Evolutionary conservation across 2,888 invertebrate genomes (phyloP).

Genomic region (Leptopilina drosophilae): DNA sequence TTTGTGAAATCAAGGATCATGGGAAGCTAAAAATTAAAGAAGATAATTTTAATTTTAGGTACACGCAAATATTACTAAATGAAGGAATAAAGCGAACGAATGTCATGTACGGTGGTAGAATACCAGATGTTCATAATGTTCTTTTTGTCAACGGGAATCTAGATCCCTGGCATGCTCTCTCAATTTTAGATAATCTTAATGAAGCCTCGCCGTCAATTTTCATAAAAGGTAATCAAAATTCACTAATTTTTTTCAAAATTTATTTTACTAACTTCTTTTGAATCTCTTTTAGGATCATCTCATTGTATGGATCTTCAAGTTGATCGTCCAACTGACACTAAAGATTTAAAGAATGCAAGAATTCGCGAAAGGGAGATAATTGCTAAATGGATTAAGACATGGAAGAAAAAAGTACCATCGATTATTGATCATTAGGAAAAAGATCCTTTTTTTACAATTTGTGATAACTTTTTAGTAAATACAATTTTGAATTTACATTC

Average conservation of each 20-base stretch:
- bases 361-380: slow-evolving; percentile 45
- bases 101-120: slow-evolving; percentile 77
- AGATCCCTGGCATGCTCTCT: slow-evolving; percentile 81
- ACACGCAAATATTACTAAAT: slow-evolving; percentile 67
- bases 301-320: slow-evolving; percentile 48
- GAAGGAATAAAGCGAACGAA: slow-evolving; percentile 77
- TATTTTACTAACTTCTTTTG: no score
- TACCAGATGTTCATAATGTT: slow-evolving; percentile 79
- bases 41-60: slow-evolving; percentile 58
- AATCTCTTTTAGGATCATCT: slow-evolving; percentile 46
- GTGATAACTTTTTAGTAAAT: no score
- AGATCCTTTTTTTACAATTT: neutral
- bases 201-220: slow-evolving; percentile 66
- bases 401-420: neutral
- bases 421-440: neutral
- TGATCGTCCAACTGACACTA: slow-evolving; percentile 36
- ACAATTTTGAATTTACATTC: no score
- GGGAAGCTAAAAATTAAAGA: neutral
- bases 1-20: neutral
- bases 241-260: neutral
- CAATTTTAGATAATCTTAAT: slow-evolving; percentile 77
- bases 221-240: slow-evolving; percentile 63
- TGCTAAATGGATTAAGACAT: slow-evolving; percentile 32
- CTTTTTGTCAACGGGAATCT: slow-evolving; percentile 81
- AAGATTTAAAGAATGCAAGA: slow-evolving; percentile 43